These are phyloP conservation scores for Nyctibius grandis DNA, from an alignment of 2,797 vertebrate genomes.

Conservation along the genomic window DNA sequence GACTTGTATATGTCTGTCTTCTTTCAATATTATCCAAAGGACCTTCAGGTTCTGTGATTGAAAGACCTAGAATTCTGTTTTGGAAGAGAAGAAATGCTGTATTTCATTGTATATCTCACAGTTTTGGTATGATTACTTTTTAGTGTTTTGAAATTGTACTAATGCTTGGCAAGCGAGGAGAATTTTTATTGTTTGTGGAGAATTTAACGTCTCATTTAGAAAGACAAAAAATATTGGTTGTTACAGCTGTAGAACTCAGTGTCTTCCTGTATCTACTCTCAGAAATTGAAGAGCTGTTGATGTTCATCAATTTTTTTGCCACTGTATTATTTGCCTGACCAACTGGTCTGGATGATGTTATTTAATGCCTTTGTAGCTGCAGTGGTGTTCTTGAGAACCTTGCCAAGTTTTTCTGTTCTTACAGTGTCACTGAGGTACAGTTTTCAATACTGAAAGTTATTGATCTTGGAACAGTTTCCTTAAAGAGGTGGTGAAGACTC, in stretches of 20 bases:
- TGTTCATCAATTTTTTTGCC: background rate
- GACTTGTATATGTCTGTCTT: background rate
- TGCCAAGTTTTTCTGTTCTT: background rate
- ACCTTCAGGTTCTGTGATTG: background rate
- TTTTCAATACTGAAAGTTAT: background rate
- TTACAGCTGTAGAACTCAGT: background rate
- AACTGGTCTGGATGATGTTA: background rate
- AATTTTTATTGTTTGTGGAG: background rate
- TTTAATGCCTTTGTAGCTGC: background rate
- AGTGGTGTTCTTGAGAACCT: background rate
- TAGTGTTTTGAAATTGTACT: background rate
- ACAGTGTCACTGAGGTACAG: background rate
- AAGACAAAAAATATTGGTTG: background rate
- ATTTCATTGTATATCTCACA: background rate
- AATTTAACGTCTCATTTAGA: background rate
- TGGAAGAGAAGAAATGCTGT: background rate
- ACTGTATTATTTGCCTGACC: background rate
- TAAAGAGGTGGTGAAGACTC: background rate
- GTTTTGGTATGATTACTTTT: background rate
- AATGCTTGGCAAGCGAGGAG: background rate
- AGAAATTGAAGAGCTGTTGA: background rate
- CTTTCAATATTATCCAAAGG: background rate
- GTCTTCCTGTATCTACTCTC: background rate
- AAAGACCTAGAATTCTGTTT: background rate
- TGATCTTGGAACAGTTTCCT: background rate